Conservation (phyloP, 2,888 invertebrate genomes). For the Athrips mouffetella region DNA sequence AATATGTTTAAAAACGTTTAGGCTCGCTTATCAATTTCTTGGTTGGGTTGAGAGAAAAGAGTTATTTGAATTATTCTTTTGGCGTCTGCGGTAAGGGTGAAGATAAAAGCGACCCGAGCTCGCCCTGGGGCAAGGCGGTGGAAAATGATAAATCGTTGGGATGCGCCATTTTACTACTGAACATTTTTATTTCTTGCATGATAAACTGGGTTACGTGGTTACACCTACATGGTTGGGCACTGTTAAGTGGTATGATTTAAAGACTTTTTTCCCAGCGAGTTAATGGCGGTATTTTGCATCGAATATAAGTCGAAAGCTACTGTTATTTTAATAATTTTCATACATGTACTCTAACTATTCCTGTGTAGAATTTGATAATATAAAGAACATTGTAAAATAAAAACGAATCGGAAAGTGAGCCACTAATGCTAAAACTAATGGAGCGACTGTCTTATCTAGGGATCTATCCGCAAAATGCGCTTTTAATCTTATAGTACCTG, state of each 20-base stretch:
- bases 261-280: background rate
- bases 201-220: constrained; percentile 16
- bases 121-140: constrained; percentile 38
- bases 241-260: background rate
- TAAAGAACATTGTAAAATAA: no score
- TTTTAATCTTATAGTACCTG: no score
- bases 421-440: no score
- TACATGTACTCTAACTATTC: no score
- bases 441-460: no score
- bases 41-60: constrained; percentile 32
- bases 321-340: no score
- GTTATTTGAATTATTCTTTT: constrained; percentile 31
- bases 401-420: no score
- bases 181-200: constrained; percentile 29
- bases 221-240: background rate
- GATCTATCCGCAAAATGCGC: no score
- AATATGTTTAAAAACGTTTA: constrained; percentile 23
- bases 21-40: constrained; percentile 34
- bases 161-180: constrained; percentile 39
- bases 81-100: constrained; percentile 24
- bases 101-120: constrained; percentile 39
- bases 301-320: no score
- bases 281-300: no score
- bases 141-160: constrained; percentile 45
- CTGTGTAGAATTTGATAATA: no score